Conservation (phyloP, 2,797 vertebrate genomes). For the Molossus molossus region DNA sequence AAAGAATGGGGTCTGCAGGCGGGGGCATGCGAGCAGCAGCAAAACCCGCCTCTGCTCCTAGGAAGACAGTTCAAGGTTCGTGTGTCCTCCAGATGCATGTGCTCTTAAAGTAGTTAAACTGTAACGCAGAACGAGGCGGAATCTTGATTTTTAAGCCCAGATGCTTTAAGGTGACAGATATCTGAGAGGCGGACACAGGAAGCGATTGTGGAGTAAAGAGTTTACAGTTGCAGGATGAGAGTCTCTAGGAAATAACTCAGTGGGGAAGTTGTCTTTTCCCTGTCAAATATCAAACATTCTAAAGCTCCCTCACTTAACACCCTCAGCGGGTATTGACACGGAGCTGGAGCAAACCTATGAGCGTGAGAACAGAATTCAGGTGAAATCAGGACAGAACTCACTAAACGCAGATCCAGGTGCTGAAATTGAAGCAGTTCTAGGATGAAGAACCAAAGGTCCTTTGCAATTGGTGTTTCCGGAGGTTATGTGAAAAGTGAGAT, state of each 20-base stretch:
- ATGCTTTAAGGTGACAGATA: background rate
- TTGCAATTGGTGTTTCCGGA: background rate
- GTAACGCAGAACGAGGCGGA: background rate
- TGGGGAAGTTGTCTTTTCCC: background rate
- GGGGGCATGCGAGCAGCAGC: background rate
- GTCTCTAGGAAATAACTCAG: conserved; percentile 25
- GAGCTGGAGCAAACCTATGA: conserved; percentile 37
- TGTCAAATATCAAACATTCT: conserved; percentile 22
- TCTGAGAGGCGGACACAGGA: background rate
- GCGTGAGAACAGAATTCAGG: background rate
- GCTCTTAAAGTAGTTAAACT: background rate
- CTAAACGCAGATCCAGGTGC: conserved; percentile 13
- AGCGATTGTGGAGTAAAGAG: background rate
- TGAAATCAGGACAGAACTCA: background rate
- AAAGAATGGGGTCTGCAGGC: background rate
- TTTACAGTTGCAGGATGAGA: background rate
- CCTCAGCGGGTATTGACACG: background rate
- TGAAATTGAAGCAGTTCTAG: background rate
- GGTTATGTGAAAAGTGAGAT: background rate
- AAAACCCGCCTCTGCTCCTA: background rate
- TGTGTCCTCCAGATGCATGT: background rate
- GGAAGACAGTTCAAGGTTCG: background rate
- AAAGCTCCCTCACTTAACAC: background rate
- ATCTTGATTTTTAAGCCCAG: conserved; percentile 2
- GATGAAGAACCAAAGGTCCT: background rate